Evolutionary conservation across 2,888 invertebrate species (phyloP), one percentile per base, ranked within the genome.

Genomic region (Thymelicus acteon): DNA sequence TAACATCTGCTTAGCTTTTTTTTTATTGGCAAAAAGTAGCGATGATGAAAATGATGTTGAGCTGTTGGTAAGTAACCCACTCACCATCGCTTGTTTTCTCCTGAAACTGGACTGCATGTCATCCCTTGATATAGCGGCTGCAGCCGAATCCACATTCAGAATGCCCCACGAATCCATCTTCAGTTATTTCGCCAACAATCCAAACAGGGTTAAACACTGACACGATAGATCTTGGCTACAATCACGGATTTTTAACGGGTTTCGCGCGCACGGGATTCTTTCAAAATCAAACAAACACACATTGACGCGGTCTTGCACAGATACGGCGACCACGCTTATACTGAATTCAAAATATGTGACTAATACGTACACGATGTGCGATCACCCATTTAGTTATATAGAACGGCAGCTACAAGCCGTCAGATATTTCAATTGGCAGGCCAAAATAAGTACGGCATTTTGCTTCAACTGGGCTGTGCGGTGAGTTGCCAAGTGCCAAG

Each of bases 91-190:
- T 76, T 91, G 88, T 79, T 90, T 94, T 74, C 89, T 82, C 15
- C 94, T 86, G 80, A 94, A 93, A 81, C 95, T 95, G 73, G 93
- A 91, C 72, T 92, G 90, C 78, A 93, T 79, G 77, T 96, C 97
- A 90, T 97, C 97, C 77, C 96, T 95, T 72, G 95, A 95, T 79
- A 96, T 95, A 19, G 96, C 96, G 74, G 95, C 95, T 62, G 95
- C 92, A 60, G 95, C 95, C 71, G 94, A 93, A 80, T 95, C 95
- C 78, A 95, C 95, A 78, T 95, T 95, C 82, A 96, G 88, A 78
- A 95, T 95, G 73, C 96, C 96, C 96, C 96, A 96, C 78, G 95
- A 95, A 94, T 96, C 96, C 96, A 96, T 96, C 73, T 77, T 81
- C 77, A 47, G 24, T 74, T 69, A 76, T 73, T 71, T 68, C 72